These are phyloP conservation scores for Tenthredo mesomela DNA, from an alignment of 2,888 invertebrate genomes.

Conservation along the genomic window DNA sequence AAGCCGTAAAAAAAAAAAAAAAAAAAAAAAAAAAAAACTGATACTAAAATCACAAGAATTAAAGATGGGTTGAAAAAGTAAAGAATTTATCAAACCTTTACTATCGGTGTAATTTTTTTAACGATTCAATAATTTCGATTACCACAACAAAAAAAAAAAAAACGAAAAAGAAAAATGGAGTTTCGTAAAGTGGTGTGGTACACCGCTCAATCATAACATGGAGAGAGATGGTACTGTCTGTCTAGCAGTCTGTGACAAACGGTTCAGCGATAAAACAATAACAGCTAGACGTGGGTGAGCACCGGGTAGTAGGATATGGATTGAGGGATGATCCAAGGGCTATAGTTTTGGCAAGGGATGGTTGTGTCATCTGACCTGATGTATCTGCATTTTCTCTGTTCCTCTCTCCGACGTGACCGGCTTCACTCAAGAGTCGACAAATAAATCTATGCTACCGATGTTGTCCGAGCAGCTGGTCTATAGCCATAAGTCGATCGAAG, in stretches of 20 bases:
- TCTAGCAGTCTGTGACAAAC: constrained; percentile 72
- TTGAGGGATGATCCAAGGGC: constrained; percentile 64
- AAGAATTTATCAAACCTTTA: background rate
- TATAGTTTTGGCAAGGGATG: constrained; percentile 59
- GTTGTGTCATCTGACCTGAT: constrained; percentile 41
- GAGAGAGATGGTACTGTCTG: constrained; percentile 68
- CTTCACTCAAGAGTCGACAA: constrained; percentile 35
- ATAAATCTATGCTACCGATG: constrained; percentile 32
- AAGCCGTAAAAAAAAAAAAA: background rate
- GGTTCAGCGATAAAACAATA: constrained; percentile 71
- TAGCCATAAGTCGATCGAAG: background rate
- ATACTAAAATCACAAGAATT: background rate
- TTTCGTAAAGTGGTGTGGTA: constrained; percentile 59
- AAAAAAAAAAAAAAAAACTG: background rate
- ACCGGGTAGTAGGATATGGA: constrained; percentile 55
- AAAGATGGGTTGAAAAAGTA: background rate
- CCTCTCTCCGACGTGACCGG: constrained; percentile 46
- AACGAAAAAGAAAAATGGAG: background rate
- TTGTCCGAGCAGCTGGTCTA: background rate
- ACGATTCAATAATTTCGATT: background rate
- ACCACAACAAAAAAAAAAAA: too few species aligned
- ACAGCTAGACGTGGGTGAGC: constrained; percentile 58
- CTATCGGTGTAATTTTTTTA: background rate
- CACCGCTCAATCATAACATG: constrained; percentile 64
- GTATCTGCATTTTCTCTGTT: constrained; percentile 48